Conservation (phyloP, 2,888 invertebrate genomes). For the Ophion ventricosus region DNA sequence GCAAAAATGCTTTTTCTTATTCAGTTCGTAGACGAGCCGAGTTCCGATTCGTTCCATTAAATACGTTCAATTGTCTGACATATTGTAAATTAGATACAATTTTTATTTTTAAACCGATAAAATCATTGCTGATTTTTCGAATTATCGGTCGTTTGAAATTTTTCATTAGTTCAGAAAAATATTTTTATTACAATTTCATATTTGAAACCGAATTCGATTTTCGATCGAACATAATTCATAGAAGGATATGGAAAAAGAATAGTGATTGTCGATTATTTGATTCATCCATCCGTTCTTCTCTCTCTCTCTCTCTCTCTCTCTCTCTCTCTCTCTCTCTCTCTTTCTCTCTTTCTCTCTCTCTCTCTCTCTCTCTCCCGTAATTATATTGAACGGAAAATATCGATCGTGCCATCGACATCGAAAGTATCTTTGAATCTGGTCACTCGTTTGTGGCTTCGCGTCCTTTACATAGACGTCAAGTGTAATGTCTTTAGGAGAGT, state of each 20-base stretch:
- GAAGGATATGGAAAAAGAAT: too few species aligned
- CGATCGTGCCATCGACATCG: constrained; percentile 52
- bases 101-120: neutral
- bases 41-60: neutral
- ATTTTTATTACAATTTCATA: too few species aligned
- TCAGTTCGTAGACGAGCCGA: neutral
- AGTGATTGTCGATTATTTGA: too few species aligned
- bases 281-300: too few species aligned
- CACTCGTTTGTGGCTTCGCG: constrained; percentile 29
- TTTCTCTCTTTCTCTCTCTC: too few species aligned
- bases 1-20: neutral
- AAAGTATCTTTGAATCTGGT: constrained; percentile 39
- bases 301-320: too few species aligned
- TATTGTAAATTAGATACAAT: neutral
- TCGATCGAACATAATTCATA: too few species aligned
- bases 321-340: too few species aligned
- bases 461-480: constrained; percentile 40
- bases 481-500: constrained; percentile 30
- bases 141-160: too few species aligned
- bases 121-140: neutral
- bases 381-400: constrained; percentile 11
- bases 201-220: too few species aligned
- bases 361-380: too few species aligned
- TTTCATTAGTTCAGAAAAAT: too few species aligned
- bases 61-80: neutral